Base-by-base conservation (phyloP, 2,113 vertebrate genomes). In the Cynopterus brachyotis region DNA sequence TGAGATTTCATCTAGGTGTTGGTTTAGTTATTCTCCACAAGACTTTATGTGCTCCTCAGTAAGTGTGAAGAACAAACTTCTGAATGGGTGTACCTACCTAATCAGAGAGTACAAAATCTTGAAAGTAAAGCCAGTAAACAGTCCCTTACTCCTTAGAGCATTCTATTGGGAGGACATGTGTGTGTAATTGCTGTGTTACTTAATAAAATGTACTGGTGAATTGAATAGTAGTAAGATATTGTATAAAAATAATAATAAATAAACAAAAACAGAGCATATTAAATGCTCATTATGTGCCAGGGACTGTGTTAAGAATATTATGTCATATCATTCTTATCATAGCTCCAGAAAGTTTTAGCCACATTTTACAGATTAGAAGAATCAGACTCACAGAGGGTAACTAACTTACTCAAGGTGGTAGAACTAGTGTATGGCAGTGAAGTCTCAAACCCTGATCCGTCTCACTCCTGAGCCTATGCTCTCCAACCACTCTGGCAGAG, bases 401-500 rank as follows among this genome's bases (percentile, higher is more conserved):
- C 6, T 72, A 8, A 50, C 6, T 26, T 45, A 7, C 42, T 75
- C 19, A 30, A 37, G 50, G 53, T 75, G 28, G 35, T 1, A 9
- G n/a, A 67, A 30, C 22, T 15, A 16, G 28, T 6, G 2, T 0
- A 6, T 9, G 45, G 66, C 9, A 37, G 20, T 13, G 67, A 59
- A 37, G 87, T 90, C 55, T 81, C 66, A 92, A 55, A 84, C 64
- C 32, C 24, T 15, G 55, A 35, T 60, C 76, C 26, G 30, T 72
- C 53, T 88, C 40, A 59, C 19, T 73, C 55, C 47, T 42, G 4
- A 19, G 17, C 40, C 81, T 57, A 5, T 45, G 59, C 40, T 67
- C 67, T 89, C 75, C 75, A 83, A 84, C 81, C 85, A 60, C 20
- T 45, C 76, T 97, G 90, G 92, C 87, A 80, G 53, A 72, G n/a